phyloP scores from a whole-genome alignment of 1,140 invertebrate genomes.

The Mylabris phalerata region DNA sequence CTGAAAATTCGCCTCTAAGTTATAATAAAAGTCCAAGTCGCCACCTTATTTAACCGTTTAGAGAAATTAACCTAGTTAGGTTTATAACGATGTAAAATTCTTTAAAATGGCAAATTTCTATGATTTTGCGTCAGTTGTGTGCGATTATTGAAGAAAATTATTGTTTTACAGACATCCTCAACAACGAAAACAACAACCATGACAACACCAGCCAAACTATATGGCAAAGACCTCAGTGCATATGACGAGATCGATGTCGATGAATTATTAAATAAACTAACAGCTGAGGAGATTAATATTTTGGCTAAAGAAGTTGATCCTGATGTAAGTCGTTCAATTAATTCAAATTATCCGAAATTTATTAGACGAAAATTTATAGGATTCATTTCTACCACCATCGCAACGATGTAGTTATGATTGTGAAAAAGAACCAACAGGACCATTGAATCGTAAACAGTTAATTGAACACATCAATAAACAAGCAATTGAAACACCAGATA shows the following conservation, averaged over 20 bases:
- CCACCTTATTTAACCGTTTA: too few relatives aligned
- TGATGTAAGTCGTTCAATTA: slow-evolving; percentile 75
- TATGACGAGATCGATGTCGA: slow-evolving; percentile 97
- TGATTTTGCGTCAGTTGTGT: too few relatives aligned
- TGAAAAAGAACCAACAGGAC: slow-evolving; percentile 89
- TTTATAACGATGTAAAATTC: too few relatives aligned
- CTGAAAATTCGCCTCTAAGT: too few relatives aligned
- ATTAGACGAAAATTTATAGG: slow-evolving; percentile 54
- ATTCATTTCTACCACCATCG: slow-evolving; percentile 90
- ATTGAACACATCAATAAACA: slow-evolving; percentile 98
- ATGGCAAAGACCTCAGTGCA: slow-evolving; percentile 86
- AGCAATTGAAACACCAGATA: slow-evolving; percentile 93
- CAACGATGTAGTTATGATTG: slow-evolving; percentile 95
- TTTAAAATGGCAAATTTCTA: too few relatives aligned
- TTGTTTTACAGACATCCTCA: slow-evolving; percentile 67
- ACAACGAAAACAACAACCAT: slow-evolving; percentile 80
- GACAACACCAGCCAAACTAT: slow-evolving; percentile 82
- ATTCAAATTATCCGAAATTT: neutral
- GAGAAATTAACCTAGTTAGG: too few relatives aligned
- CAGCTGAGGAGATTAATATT: slow-evolving; percentile 93
- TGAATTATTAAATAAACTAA: slow-evolving; percentile 86
- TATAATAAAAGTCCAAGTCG: too few relatives aligned
- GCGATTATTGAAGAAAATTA: neutral
- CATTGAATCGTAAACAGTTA: slow-evolving; percentile 90
- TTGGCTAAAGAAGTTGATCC: slow-evolving; percentile 98